Conservation (phyloP, 1,140 invertebrate genomes). For the Zophobas atratus region DNA sequence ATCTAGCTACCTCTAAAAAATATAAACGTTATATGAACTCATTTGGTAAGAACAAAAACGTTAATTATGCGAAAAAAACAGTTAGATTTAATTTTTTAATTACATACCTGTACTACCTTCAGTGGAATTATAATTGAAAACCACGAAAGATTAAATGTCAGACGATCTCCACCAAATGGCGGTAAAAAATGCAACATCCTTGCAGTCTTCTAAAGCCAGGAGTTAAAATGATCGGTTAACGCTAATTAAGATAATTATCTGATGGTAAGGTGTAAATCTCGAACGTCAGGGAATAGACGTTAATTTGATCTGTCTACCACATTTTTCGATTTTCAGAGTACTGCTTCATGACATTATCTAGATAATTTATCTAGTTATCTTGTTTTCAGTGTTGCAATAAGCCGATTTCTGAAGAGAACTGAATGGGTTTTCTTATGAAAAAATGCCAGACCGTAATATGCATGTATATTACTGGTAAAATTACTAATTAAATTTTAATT, state of each 20-base stretch:
- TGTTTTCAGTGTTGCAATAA: constrained; percentile 12
- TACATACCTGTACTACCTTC: too few relatives aligned
- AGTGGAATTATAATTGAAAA: neutral
- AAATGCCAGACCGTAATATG: too few relatives aligned
- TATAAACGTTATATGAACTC: too few relatives aligned
- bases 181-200: constrained; percentile 10
- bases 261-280: constrained; percentile 21
- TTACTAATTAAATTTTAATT: too few relatives aligned
- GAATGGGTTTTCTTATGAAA: neutral
- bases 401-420: neutral
- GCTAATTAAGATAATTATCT: constrained; percentile 41
- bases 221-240: constrained; percentile 14
- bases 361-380: constrained; percentile 24
- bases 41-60: too few relatives aligned
- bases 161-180: neutral
- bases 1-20: too few relatives aligned
- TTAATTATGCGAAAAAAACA: too few relatives aligned
- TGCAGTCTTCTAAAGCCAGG: neutral
- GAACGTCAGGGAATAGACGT: constrained; percentile 26
- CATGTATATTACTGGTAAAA: too few relatives aligned
- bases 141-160: constrained; percentile 2
- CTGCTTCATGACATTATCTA: constrained; percentile 23
- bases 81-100: too few relatives aligned
- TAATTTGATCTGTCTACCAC: constrained; percentile 20
- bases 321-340: constrained; percentile 20